Evolutionary conservation across 2,797 vertebrate species (phyloP), one percentile per base, ranked within the genome.

Genomic region (Falco concolor): DNA sequence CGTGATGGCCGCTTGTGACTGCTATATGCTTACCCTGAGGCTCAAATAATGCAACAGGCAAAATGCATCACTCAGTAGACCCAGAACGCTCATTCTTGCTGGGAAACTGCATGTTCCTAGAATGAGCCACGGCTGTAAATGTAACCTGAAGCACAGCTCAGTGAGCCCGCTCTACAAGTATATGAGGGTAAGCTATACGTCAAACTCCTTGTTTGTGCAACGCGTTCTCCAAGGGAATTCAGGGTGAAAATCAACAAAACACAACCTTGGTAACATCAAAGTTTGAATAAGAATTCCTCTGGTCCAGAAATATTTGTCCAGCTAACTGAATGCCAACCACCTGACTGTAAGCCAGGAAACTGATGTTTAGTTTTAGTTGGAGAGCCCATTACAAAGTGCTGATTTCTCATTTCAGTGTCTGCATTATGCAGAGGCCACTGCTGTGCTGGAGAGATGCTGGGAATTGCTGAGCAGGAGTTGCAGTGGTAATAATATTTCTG

Each of bases 371-470:
- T 95, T 95, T 84, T 74, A 79, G 77, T 82, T 84, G 16, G 83
- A 94, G 93, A 94, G 93, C 80, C 83, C 87, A 74, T 92, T 64
- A 91, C 47, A 70, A 95, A 96, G 57, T 83, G 95, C 94, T 94
- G 96, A 90, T 80, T 57, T 61, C 70, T 91, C 95, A 54, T 87
- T 91, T 81, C 86, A 20, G 14, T 2, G 10, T 15, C 89, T 19
- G 32, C 89, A n/a, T 90, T 54, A 90, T 10, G 74, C 91, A 74
- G 87, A 82, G 80, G 42, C 75, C 95, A 67, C 80, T 76, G 78
- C 95, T 84, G 93, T 13, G 59, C 84, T 79, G 70, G 77, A 81
- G 93, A 2, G 6, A 7, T 13, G 49, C 81, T 60, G 76, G 60
- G 84, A 80, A 86, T 3, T 38, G 94, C 82, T 59, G 76, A 89